Percentiles rank a stretch among this genome's conserved stretches.
These are phyloP conservation scores for Caretta caretta DNA, from an alignment of 2,113 vertebrate species.

Conservation along the genomic window DNA sequence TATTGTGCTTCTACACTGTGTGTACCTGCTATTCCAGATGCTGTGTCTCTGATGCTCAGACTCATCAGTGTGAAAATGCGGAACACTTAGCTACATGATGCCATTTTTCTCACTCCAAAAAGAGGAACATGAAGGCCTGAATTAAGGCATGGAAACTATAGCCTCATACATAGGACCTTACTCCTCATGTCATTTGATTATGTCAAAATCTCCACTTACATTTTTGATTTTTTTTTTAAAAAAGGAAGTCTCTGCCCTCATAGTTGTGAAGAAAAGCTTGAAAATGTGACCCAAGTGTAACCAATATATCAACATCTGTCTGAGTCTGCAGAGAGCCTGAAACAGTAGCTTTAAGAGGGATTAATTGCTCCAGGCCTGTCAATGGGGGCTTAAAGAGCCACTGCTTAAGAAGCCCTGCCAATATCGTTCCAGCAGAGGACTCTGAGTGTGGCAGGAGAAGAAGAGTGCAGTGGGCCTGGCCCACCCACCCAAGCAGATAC, in stretches of 20 bases:
- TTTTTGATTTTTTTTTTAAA: neutral
- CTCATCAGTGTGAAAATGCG: neutral
- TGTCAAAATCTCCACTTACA: neutral
- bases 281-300: neutral
- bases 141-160: neutral
- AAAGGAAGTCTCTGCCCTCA: neutral
- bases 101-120: neutral
- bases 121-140: neutral
- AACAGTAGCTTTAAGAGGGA: neutral
- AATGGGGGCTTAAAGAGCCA: neutral
- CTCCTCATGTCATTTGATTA: neutral
- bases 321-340: neutral
- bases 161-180: too few species aligned
- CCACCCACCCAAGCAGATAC: neutral
- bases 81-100: neutral
- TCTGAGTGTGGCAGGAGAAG: neutral
- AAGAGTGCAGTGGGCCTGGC: neutral
- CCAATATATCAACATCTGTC: neutral
- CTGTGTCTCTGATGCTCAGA: neutral
- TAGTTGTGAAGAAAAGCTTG: neutral
- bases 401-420: neutral
- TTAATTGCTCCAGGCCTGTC: neutral
- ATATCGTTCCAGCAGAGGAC: neutral
- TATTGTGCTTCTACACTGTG: neutral
- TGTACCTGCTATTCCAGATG: neutral